These are phyloP conservation scores for Hololepta plana DNA, from an alignment of 2,888 invertebrate genomes.

Conservation along the genomic window DNA sequence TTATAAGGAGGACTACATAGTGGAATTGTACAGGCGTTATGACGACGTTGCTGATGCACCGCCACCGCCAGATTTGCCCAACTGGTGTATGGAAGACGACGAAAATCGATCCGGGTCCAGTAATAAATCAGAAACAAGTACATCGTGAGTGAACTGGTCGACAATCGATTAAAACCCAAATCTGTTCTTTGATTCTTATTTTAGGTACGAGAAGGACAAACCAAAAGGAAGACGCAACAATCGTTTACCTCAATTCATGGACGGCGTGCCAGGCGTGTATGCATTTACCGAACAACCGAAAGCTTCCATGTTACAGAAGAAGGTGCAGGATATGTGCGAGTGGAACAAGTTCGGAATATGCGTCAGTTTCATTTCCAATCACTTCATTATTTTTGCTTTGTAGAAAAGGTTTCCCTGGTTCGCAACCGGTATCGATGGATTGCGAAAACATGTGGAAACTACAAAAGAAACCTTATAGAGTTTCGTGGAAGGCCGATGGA, in stretches of 20 bases:
- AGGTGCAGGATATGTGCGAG: conserved; percentile 60
- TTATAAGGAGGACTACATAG: conserved; percentile 90
- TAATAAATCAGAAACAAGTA: too few species aligned
- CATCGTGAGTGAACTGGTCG: too few species aligned
- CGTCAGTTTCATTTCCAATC: not conserved
- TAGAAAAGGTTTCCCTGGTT: conserved; percentile 77
- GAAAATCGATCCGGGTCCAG: too few species aligned
- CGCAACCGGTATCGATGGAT: conserved; percentile 96
- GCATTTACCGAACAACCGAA: conserved; percentile 44
- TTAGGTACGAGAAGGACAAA: too few species aligned
- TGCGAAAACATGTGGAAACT: conserved; percentile 57
- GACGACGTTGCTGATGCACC: conserved; percentile 49
- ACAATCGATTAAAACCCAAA: too few species aligned
- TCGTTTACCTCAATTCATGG: conserved; percentile 77
- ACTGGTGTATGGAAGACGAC: conserved; percentile 84
- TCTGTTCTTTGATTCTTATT: too few species aligned
- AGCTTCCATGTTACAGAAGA: conserved; percentile 43
- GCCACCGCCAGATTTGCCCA: conserved; percentile 56
- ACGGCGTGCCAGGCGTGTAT: conserved; percentile 63
- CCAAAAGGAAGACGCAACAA: too few species aligned
- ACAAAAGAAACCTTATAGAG: conserved; percentile 69
- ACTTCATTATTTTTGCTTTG: not conserved
- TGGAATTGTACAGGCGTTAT: conserved; percentile 67
- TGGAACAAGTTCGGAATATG: conserved; percentile 38
- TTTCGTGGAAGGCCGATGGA: conserved; percentile 99